These are phyloP conservation scores for Mastacembelus armatus DNA, from an alignment of 2,797 vertebrate genomes.

Conservation along the genomic window DNA sequence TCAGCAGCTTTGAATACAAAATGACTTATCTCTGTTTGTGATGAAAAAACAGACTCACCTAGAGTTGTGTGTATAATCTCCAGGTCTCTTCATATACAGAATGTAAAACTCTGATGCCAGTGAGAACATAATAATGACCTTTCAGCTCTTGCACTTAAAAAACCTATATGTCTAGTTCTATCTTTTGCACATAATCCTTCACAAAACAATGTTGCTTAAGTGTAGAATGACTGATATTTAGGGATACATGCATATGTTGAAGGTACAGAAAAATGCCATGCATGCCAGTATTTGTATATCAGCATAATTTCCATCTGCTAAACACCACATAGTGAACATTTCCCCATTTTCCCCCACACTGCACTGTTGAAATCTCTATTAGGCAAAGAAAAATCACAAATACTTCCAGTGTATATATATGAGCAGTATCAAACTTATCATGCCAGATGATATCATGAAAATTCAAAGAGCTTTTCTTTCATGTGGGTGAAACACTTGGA, in stretches of 20 bases:
- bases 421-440: no score
- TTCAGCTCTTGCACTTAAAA: background rate
- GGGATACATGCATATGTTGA: background rate
- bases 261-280: background rate
- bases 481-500: no score
- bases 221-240: no score
- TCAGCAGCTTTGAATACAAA: background rate
- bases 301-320: background rate
- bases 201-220: background rate
- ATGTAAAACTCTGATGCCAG: conserved; percentile 4
- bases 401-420: no score
- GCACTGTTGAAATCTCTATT: no score
- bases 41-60: background rate
- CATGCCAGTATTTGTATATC: conserved; percentile 11
- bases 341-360: no score
- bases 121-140: background rate
- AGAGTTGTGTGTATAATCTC: background rate
- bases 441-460: no score
- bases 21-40: background rate
- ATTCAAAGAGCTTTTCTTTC: no score
- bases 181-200: background rate
- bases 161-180: no score
- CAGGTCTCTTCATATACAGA: background rate
- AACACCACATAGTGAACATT: no score
- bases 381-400: no score